A percentile compares a stretch with the other conserved stretches of the same genome.
Conservation (phyloP, 2,113 vertebrate species). For the Gopherus evgoodei region DNA sequence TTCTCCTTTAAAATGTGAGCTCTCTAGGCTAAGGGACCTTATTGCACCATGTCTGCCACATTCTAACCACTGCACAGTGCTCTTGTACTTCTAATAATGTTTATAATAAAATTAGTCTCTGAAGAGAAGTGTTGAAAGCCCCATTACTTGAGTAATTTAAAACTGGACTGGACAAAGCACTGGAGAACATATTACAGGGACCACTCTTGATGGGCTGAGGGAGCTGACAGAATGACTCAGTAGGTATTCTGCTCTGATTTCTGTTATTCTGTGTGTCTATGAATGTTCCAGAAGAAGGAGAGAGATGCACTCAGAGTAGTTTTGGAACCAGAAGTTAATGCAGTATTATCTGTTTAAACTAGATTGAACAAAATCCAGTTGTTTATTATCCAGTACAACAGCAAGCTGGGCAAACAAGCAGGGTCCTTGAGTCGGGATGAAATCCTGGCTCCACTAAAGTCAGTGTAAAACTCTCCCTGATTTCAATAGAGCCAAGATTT, state of each 20-base stretch:
- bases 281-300: not conserved
- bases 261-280: not conserved
- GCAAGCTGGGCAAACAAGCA: not conserved
- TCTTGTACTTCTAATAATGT: not conserved
- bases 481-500: constrained; percentile 5
- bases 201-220: not conserved
- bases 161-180: not conserved
- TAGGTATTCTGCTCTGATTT: not conserved
- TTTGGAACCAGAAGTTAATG: constrained; percentile 28
- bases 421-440: not conserved
- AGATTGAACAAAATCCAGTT: not conserved
- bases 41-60: not conserved
- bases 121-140: not conserved
- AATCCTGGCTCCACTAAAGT: not conserved
- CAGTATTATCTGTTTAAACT: constrained; percentile 5
- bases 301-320: not conserved
- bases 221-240: not conserved
- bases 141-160: not conserved
- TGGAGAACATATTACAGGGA: not conserved
- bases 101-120: not conserved
- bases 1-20: not conserved
- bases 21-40: not conserved
- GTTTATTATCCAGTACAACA: constrained; percentile 29
- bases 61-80: not conserved
- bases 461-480: not conserved